Percentiles rank a stretch among this genome's conserved stretches.
These are phyloP conservation scores for Diarsia rubi DNA, from an alignment of 2,888 invertebrate genomes.

Conservation along the genomic window DNA sequence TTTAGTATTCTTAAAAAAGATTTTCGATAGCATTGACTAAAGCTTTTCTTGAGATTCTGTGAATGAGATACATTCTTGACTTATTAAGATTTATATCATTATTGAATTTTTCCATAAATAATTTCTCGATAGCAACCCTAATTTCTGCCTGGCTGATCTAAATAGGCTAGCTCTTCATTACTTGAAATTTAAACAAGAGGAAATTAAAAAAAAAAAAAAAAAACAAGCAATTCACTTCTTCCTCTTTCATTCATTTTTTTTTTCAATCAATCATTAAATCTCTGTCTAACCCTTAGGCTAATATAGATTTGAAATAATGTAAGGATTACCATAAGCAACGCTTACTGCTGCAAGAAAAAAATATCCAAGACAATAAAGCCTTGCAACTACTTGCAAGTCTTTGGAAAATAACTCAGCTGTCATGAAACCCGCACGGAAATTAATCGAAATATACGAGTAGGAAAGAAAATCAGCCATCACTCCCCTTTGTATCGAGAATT, in stretches of 20 bases:
- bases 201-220: too few species aligned
- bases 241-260: too few species aligned
- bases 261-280: rapidly evolving
- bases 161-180: neutral
- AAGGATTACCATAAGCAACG: neutral
- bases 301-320: neutral
- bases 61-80: neutral
- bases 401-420: neutral
- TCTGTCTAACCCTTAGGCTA: neutral
- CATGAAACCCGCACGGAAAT: conserved; percentile 17
- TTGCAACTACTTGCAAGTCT: conserved; percentile 6
- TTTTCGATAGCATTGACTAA: neutral
- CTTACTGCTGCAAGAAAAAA: neutral
- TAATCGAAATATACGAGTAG: conserved; percentile 18
- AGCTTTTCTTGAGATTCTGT: neutral
- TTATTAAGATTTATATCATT: neutral
- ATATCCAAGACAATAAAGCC: neutral
- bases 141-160: neutral
- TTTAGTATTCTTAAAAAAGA: neutral
- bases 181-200: neutral
- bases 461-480: neutral
- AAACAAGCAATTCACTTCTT: too few species aligned
- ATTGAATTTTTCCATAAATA: neutral
- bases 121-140: neutral
- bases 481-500: conserved; percentile 2